A percentile compares a stretch with the other conserved stretches of the same genome.
Conservation (phyloP, 2,888 invertebrate species). For the Agonum fuliginosum region DNA sequence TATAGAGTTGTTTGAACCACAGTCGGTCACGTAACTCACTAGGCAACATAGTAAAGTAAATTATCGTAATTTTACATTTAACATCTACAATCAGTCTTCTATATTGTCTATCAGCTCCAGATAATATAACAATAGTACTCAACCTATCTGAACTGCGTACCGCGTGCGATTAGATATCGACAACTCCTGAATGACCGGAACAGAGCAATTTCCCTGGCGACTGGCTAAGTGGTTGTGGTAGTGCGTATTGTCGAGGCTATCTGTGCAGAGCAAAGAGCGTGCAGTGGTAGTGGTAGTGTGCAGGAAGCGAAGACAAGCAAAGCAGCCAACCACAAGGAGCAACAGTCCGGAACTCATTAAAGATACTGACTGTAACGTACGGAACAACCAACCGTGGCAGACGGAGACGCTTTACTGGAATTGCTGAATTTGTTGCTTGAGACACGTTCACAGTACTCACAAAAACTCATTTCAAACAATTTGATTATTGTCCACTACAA, state of each 20-base stretch:
- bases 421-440: background rate
- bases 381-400: slow-evolving; percentile 44
- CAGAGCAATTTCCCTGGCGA: background rate
- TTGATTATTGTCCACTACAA: too few species aligned
- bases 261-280: background rate
- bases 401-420: background rate
- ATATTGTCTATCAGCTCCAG: too few species aligned
- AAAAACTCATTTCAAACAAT: too few species aligned
- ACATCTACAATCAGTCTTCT: too few species aligned
- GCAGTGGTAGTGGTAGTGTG: background rate
- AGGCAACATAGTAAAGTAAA: too few species aligned
- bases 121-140: too few species aligned
- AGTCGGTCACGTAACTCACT: too few species aligned
- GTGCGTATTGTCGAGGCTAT: slow-evolving; percentile 4
- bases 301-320: slow-evolving; percentile 46
- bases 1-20: too few species aligned
- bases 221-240: background rate
- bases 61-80: too few species aligned
- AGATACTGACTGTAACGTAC: slow-evolving; percentile 54
- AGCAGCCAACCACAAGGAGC: slow-evolving; percentile 43
- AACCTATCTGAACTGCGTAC: too few species aligned
- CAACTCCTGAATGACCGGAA: slow-evolving; percentile 1
- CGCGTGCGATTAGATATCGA: too few species aligned
- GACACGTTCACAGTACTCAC: too few species aligned
- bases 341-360: slow-evolving; percentile 58